Percentiles rank a stretch among this genome's conserved stretches.
These are phyloP conservation scores for Oryzias curvinotus DNA, from an alignment of 2,113 vertebrate genomes.

Conservation along the genomic window DNA sequence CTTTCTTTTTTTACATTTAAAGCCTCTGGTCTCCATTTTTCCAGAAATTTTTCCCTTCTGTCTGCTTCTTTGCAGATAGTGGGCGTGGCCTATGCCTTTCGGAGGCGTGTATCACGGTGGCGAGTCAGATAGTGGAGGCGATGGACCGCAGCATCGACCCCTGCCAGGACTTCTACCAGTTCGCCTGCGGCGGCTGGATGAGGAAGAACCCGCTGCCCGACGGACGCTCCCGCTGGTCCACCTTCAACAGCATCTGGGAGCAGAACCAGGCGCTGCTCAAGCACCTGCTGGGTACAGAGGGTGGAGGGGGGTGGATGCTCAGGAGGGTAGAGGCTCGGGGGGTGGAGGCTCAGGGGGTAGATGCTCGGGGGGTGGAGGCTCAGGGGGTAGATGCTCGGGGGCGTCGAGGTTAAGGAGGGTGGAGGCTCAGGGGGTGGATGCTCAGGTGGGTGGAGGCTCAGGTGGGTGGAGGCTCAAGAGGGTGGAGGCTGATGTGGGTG, in stretches of 20 bases:
- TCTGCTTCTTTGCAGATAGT: conserved; percentile 70
- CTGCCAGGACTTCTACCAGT: conserved; percentile 97
- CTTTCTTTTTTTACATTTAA: no score
- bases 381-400: no score
- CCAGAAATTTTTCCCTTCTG: neutral
- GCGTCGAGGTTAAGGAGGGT: no score
- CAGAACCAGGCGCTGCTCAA: conserved; percentile 98
- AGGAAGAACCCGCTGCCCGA: conserved; percentile 92
- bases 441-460: no score
- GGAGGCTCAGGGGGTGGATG: no score
- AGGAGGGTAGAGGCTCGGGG: no score
- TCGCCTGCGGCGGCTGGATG: conserved; percentile 94
- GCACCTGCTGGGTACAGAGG: conserved; percentile 87
- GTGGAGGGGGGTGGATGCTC: no score
- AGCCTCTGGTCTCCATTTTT: no score
- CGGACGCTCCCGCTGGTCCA: conserved; percentile 93
- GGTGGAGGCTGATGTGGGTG: no score
- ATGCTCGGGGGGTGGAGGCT: no score
- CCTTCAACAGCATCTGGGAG: conserved; percentile 98
- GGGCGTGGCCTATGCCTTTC: conserved; percentile 86
- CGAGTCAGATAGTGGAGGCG: conserved; percentile 92
- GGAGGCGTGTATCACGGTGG: conserved; percentile 88
- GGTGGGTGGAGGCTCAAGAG: no score
- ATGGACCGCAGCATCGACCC: conserved; percentile 86
- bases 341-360: no score